These are phyloP conservation scores for Solea senegalensis DNA, from an alignment of 2,113 vertebrate genomes.

Conservation along the genomic window DNA sequence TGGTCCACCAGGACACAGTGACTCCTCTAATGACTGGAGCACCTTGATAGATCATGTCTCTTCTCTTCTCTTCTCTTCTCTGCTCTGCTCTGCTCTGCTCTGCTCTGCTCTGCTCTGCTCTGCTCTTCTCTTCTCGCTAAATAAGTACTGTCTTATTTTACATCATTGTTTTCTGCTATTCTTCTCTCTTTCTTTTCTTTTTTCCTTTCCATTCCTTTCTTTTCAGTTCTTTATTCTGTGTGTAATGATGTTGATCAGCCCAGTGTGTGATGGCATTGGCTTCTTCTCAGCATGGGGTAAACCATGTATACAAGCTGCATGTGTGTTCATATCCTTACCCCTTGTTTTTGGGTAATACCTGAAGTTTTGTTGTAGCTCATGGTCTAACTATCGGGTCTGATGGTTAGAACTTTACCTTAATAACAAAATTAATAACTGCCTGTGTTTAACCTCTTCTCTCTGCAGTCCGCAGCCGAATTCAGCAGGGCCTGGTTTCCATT, in stretches of 20 bases:
- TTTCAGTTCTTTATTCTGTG: slow-evolving; percentile 22
- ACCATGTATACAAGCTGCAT: slow-evolving; percentile 44
- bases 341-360: slow-evolving; percentile 4
- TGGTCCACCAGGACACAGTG: slow-evolving; percentile 49
- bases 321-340: slow-evolving; percentile 30
- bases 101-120: background rate
- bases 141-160: no score
- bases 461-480: slow-evolving; percentile 93
- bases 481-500: slow-evolving; percentile 95
- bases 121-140: background rate
- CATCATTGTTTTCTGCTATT: background rate
- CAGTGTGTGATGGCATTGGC: slow-evolving; percentile 77
- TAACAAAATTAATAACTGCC: background rate
- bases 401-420: background rate
- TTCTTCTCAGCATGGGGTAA: slow-evolving; percentile 56
- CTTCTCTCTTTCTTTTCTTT: background rate
- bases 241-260: slow-evolving; percentile 81
- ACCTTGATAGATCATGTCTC: slow-evolving; percentile 41
- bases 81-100: slow-evolving; percentile 10
- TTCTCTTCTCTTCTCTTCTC: slow-evolving; percentile 4
- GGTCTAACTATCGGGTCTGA: slow-evolving; percentile 1
- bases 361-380: slow-evolving; percentile 22
- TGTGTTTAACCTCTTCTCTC: slow-evolving; percentile 36
- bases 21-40: slow-evolving; percentile 64
- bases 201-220: background rate